Percentiles rank a stretch among this genome's conserved stretches.
phyloP scores from a whole-genome alignment of 2,797 vertebrate genomes.

The Lagodon rhomboides region DNA sequence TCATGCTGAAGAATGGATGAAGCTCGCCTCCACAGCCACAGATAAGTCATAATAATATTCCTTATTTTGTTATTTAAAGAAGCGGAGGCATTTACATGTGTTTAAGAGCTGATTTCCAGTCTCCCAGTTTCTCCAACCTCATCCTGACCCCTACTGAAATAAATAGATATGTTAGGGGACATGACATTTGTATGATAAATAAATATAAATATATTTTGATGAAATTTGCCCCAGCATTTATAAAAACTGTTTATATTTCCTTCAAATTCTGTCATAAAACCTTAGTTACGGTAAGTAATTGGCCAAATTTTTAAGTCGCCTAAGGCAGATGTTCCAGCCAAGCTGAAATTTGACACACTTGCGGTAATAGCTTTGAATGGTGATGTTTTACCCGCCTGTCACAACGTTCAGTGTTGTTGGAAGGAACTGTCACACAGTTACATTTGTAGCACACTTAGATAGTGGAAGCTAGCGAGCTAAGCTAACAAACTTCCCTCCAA shows the following conservation, averaged over 20 bases:
- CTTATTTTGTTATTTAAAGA: constrained; percentile 45
- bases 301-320: too few relatives aligned
- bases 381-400: too few relatives aligned
- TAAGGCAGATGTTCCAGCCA: not conserved
- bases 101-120: constrained; percentile 22
- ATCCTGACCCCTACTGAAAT: constrained; percentile 2
- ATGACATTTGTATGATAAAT: not conserved
- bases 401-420: too few relatives aligned
- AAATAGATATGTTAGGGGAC: not conserved
- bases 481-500: too few relatives aligned
- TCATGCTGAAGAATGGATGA: constrained; percentile 77
- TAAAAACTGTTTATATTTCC: not conserved
- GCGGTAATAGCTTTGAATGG: too few relatives aligned
- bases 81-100: constrained; percentile 30
- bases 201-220: not conserved
- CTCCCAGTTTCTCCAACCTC: constrained; percentile 15
- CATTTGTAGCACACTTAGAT: too few relatives aligned
- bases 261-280: not conserved
- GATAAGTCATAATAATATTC: constrained; percentile 59
- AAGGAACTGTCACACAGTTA: too few relatives aligned
- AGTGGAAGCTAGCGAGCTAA: too few relatives aligned
- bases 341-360: too few relatives aligned
- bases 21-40: constrained; percentile 52
- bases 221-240: not conserved
- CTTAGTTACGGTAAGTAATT: not conserved